These are phyloP conservation scores for Lutjanus argentimaculatus DNA, from an alignment of 2,797 vertebrate species.

Conservation along the genomic window DNA sequence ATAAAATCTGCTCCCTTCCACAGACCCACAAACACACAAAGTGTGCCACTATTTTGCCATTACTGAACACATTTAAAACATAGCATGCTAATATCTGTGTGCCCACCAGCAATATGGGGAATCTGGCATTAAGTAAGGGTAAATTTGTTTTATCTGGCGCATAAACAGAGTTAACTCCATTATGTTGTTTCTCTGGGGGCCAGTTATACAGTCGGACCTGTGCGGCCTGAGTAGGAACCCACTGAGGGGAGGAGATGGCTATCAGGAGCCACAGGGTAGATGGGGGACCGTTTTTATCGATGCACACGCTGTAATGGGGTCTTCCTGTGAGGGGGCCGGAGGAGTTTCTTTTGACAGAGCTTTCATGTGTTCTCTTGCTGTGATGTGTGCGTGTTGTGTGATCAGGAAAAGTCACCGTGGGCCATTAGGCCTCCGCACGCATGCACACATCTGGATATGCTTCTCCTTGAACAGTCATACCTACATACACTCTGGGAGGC, in stretches of 20 bases:
- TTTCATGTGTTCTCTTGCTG: constrained; percentile 63
- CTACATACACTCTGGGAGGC: constrained; percentile 53
- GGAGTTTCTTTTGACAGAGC: constrained; percentile 71
- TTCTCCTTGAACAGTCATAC: constrained; percentile 65
- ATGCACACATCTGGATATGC: constrained; percentile 80
- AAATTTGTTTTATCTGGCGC: constrained; percentile 77
- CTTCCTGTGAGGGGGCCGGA: constrained; percentile 79
- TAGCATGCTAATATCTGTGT: constrained; percentile 34
- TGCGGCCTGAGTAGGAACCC: constrained; percentile 74
- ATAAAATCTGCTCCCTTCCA: constrained; percentile 12
- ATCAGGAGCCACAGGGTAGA: constrained; percentile 75
- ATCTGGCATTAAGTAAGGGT: constrained; percentile 67
- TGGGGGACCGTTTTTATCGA: constrained; percentile 69
- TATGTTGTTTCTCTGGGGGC: constrained; percentile 70
- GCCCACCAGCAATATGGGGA: constrained; percentile 54
- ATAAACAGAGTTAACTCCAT: constrained; percentile 74
- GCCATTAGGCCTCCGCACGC: constrained; percentile 73
- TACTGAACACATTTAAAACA: constrained; percentile 38
- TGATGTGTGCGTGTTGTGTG: constrained; percentile 50
- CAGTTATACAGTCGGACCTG: constrained; percentile 67
- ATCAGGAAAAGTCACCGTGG: constrained; percentile 70
- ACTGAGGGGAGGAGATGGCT: constrained; percentile 82
- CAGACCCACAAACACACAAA: constrained; percentile 18
- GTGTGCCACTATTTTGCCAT: constrained; percentile 30
- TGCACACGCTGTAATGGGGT: constrained; percentile 69